These are phyloP conservation scores for Drymodes brunneopygia DNA, from an alignment of 2,113 vertebrate genomes.

Conservation along the genomic window DNA sequence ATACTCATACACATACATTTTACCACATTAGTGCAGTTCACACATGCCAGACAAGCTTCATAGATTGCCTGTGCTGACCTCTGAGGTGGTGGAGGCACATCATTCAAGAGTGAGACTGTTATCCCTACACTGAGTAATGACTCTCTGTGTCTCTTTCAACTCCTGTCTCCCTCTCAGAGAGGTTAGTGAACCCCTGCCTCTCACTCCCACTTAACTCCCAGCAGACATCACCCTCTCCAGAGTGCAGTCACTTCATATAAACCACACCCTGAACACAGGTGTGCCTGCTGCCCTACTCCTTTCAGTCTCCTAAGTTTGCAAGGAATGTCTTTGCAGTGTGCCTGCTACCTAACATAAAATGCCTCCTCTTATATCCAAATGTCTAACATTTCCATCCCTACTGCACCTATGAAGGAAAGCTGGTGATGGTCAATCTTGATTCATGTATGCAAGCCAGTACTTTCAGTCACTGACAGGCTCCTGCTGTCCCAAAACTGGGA, in stretches of 20 bases:
- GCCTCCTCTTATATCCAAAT: neutral
- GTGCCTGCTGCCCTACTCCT: neutral
- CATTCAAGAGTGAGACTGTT: neutral
- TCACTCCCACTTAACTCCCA: neutral
- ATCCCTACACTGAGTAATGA: neutral
- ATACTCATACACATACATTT: neutral
- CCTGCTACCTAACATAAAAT: neutral
- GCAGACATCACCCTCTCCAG: neutral
- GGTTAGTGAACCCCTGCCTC: neutral
- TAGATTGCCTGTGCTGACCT: neutral
- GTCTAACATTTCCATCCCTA: neutral
- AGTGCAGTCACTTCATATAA: neutral
- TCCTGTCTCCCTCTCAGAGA: neutral
- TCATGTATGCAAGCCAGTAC: neutral
- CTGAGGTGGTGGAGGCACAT: neutral
- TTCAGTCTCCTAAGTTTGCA: neutral
- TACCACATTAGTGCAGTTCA: neutral
- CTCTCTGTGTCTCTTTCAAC: neutral
- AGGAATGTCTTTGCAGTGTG: neutral
- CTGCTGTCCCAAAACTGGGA: neutral
- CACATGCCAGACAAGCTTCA: neutral
- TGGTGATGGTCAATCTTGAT: fast-evolving
- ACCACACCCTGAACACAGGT: neutral
- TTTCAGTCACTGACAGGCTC: neutral
- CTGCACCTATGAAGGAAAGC: neutral